Evolutionary conservation across 2,888 invertebrate species (phyloP).

Genomic region (Pollenia griseotomentosa): DNA sequence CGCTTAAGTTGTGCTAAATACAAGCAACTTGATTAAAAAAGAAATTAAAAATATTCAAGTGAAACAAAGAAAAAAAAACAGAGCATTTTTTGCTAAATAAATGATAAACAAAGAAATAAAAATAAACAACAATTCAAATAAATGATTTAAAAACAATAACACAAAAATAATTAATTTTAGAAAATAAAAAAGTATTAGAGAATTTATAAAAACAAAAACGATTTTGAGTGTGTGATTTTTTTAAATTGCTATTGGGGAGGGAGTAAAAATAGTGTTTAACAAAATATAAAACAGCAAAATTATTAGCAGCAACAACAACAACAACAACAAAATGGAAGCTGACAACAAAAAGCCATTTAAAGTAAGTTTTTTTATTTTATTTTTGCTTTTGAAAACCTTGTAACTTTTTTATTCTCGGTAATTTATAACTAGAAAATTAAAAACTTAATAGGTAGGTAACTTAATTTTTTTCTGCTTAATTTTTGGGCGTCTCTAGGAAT

Average conservation of each 20-base stretch:
- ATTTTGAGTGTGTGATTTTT: not conserved
- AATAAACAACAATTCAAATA: slow-evolving; percentile 58
- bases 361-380: slow-evolving; percentile 70
- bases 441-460: not conserved
- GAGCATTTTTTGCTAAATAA: slow-evolving; percentile 1
- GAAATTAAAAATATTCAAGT: not conserved
- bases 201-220: not conserved
- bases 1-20: slow-evolving; percentile 70
- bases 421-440: not conserved
- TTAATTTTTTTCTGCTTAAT: not conserved
- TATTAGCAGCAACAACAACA: slow-evolving; percentile 37
- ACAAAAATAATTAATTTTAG: not conserved
- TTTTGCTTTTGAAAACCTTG: not conserved
- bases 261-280: slow-evolving; percentile 22
- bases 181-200: not conserved
- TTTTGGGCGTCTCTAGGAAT: slow-evolving; percentile 61
- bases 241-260: not conserved
- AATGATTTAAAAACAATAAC: not conserved
- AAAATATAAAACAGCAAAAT: slow-evolving; percentile 10
- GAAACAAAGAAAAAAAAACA: slow-evolving; percentile 41
- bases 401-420: not conserved
- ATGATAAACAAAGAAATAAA: slow-evolving; percentile 45
- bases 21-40: slow-evolving; percentile 17
- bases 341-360: slow-evolving; percentile 78
- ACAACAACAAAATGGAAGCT: slow-evolving; percentile 74